These are phyloP conservation scores for Caenorhabditis zanzibari DNA, from an alignment of 2,888 invertebrate species.

Conservation along the genomic window DNA sequence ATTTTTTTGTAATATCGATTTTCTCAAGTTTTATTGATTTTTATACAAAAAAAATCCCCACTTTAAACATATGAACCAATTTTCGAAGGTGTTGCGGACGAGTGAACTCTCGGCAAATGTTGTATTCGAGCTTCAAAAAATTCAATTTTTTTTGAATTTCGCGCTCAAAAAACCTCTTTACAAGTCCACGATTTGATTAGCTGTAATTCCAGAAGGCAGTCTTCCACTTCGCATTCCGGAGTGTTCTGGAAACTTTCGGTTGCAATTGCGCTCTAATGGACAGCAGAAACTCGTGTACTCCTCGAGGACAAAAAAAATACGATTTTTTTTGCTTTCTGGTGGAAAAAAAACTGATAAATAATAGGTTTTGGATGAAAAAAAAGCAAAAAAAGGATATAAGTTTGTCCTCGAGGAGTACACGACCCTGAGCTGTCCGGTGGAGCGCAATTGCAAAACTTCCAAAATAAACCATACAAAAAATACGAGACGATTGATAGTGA, in stretches of 20 bases:
- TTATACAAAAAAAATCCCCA: too few species aligned
- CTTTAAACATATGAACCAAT: conserved; percentile 50
- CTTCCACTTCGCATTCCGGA: conserved; percentile 43
- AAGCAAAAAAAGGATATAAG: background rate
- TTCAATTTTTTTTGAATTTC: background rate
- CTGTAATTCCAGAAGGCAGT: conserved; percentile 40
- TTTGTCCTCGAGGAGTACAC: too few species aligned
- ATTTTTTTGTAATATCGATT: too few species aligned
- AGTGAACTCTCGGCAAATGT: conserved; percentile 29
- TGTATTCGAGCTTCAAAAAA: conserved; percentile 44
- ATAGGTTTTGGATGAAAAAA: background rate
- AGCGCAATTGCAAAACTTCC: too few species aligned
- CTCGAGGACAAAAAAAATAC: too few species aligned
- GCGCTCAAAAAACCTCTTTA: conserved; percentile 7
- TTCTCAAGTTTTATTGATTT: too few species aligned
- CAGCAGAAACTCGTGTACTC: too few species aligned
- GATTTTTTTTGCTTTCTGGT: too few species aligned
- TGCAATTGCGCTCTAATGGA: background rate
- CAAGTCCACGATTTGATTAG: conserved; percentile 46
- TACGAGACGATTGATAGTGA: conserved; percentile 10
- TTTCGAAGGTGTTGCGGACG: conserved; percentile 47
- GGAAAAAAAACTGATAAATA: background rate
- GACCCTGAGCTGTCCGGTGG: too few species aligned
- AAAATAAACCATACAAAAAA: conserved; percentile 7
- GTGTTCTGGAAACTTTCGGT: conserved; percentile 26